These are phyloP conservation scores for Bradypus variegatus DNA, from an alignment of 2,797 vertebrate species.

Conservation along the genomic window DNA sequence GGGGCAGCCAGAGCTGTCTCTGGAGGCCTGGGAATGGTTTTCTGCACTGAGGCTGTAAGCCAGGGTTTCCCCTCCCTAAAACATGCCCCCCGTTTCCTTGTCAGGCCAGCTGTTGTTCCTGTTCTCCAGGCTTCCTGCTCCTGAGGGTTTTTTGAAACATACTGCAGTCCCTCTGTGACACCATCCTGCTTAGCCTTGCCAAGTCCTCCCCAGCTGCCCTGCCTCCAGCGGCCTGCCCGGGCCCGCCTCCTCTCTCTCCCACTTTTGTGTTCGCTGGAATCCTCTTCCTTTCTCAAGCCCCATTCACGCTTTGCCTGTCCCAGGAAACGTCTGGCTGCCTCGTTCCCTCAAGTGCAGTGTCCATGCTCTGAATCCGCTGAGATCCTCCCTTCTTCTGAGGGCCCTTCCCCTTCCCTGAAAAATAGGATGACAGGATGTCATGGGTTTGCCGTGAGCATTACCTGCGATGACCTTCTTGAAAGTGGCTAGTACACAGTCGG, in stretches of 20 bases:
- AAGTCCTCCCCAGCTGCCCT: background rate
- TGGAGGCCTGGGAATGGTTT: background rate
- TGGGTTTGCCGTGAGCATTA: background rate
- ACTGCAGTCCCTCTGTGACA: background rate
- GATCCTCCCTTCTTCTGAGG: background rate
- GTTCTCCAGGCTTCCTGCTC: background rate
- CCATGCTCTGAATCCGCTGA: background rate
- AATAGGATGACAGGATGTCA: background rate
- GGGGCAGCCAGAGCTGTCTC: background rate
- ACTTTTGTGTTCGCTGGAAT: background rate
- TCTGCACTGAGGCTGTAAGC: background rate
- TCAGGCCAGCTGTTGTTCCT: background rate
- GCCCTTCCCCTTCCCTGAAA: background rate
- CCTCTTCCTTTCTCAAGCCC: background rate
- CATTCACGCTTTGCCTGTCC: background rate
- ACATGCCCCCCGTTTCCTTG: fast-evolving
- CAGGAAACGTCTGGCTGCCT: background rate
- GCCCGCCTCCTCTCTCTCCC: background rate
- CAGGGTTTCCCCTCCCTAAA: background rate
- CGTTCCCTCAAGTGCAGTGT: background rate
- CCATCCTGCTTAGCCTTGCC: background rate
- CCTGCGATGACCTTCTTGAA: background rate
- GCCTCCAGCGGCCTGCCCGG: background rate
- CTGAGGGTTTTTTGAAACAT: background rate
- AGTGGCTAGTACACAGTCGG: background rate